phyloP scores from a whole-genome alignment of 2,888 invertebrate genomes.

The Aromia moschata region DNA sequence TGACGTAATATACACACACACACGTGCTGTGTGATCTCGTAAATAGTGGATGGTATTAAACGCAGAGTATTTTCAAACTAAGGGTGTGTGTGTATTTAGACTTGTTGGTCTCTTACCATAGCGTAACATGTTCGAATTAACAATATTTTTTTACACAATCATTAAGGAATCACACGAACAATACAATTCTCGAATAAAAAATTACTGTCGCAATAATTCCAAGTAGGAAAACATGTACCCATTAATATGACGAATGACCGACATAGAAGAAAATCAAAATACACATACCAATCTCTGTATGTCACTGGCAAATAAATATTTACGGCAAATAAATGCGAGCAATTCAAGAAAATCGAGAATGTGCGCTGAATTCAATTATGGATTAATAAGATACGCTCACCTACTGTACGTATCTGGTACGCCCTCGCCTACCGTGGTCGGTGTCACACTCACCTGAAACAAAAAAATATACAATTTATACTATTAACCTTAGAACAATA shows the following conservation, averaged over 20 bases:
- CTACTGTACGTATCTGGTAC: conserved; percentile 40
- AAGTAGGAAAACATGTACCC: conserved; percentile 54
- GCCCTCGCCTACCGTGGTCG: conserved; percentile 41
- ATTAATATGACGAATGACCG: conserved; percentile 57
- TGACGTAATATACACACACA: too few species aligned
- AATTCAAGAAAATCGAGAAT: conserved; percentile 56
- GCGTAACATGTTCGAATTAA: conserved; percentile 27
- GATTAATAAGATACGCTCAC: conserved; percentile 48
- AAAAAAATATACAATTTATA: conserved; percentile 27
- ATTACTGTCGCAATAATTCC: conserved; percentile 51
- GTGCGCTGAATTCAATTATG: conserved; percentile 55
- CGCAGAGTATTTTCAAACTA: conserved; percentile 33
- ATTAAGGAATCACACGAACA: conserved; percentile 52
- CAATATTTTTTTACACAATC: conserved; percentile 46
- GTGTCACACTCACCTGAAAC: conserved; percentile 50
- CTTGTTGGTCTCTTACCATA: conserved; percentile 29
- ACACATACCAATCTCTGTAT: conserved; percentile 57
- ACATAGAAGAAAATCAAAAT: conserved; percentile 56
- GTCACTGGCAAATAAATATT: conserved; percentile 51
- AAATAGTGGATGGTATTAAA: too few species aligned
- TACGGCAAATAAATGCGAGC: conserved; percentile 50
- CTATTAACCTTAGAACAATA: conserved; percentile 11
- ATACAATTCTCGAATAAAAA: conserved; percentile 49
- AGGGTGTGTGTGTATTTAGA: conserved; percentile 37
- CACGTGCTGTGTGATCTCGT: too few species aligned